Evolutionary conservation across 2,888 invertebrate species (phyloP), one percentile per base, ranked within the genome.

Genomic region (Nasonovia ribisnigri): DNA sequence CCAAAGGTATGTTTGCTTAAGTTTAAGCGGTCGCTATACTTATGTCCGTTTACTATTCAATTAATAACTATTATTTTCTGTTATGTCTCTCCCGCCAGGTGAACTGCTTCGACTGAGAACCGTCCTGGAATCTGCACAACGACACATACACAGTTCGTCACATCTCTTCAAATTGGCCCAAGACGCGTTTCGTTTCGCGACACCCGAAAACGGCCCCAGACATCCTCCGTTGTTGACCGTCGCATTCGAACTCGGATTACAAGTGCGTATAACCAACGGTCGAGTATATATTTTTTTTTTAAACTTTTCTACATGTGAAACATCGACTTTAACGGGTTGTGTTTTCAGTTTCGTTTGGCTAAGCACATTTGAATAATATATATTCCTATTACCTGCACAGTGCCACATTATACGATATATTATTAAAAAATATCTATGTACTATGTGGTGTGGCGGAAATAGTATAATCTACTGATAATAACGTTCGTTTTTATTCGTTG

Each of bases 101-200:
- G 97, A 97, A 95, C 97, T 97, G 0, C 96, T 97, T 94, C 96
- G 98, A 1, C 96, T 98, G 92, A 96, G 97, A 10, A 97, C 97
- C 0, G 98, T 98, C 26, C 96, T 98, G 90, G 98, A 97, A 95
- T 97, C 98, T 46, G 97, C 98, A 24, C 97, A 97, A 95, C 96
- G 97, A 54, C 98, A 98, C 96, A 98, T 98, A 95, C 98, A 98
- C 95, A 98, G 97, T 95, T 98, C 98, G 11, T 97, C 98, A 91
- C 98, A 98, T 96, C 96, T 98, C 95, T 98, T 98, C 96, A 97
- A 98, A 95, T 96, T 98, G 94, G 98, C 98, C 94, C 98, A 98
- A 96, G 98, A 98, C 96, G 98, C 98, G 94, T 97, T 98, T 96
- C 97, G 98, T 29, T 98, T 98, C 96, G 98, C 98, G 84, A 97